These are phyloP conservation scores for Paradoxurus hermaphroditus DNA, from an alignment of 2,113 vertebrate species.

Conservation along the genomic window DNA sequence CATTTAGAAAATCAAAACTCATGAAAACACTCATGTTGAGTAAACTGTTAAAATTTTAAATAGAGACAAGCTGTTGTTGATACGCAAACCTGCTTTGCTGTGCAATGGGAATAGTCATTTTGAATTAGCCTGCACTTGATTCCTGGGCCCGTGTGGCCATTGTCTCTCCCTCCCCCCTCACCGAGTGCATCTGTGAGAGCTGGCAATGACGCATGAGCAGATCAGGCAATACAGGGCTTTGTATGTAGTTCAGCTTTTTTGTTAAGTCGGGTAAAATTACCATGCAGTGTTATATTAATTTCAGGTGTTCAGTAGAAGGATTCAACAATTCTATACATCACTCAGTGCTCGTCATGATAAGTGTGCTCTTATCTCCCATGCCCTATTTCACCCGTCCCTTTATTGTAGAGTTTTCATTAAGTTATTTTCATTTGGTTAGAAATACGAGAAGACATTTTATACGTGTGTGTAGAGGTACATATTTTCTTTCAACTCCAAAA, in stretches of 20 bases:
- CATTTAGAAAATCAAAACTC: neutral
- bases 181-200: neutral
- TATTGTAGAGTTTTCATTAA: neutral
- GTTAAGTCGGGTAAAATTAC: neutral
- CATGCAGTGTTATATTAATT: neutral
- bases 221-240: neutral
- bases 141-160: neutral
- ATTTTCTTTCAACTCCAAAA: neutral
- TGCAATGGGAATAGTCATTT: accelerated
- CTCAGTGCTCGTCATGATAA: neutral
- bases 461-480: accelerated
- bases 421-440: neutral
- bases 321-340: neutral
- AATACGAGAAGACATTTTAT: neutral
- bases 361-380: neutral
- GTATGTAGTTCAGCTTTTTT: neutral
- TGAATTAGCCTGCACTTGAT: accelerated
- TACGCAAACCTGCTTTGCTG: neutral
- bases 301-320: neutral
- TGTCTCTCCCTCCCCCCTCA: accelerated
- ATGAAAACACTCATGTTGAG: neutral
- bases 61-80: neutral
- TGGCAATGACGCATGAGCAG: accelerated
- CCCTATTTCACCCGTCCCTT: neutral
- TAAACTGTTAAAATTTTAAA: neutral